A percentile compares a stretch with the other conserved stretches of the same genome.
Conservation (phyloP, 2,888 invertebrate species). For the Eledone cirrhosa region DNA sequence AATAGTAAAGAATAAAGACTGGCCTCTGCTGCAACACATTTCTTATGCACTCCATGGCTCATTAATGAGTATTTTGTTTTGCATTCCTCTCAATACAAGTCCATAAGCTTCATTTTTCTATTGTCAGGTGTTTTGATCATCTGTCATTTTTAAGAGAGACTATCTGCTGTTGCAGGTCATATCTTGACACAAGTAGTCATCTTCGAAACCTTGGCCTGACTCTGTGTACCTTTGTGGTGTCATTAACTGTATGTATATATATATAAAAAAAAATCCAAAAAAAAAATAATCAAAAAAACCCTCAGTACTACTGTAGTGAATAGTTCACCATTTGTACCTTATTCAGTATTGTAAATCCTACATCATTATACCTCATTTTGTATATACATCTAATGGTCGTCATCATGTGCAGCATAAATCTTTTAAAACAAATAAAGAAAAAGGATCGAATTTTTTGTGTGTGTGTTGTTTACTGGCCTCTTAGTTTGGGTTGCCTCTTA, state of each 20-base stretch:
- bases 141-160: slow-evolving; percentile 29
- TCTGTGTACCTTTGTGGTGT: slow-evolving; percentile 26
- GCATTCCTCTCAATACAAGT: slow-evolving; percentile 29
- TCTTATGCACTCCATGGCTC: slow-evolving; percentile 47
- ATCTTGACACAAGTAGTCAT: slow-evolving; percentile 28
- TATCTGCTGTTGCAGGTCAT: slow-evolving; percentile 29
- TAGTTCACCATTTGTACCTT: slow-evolving; percentile 27
- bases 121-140: slow-evolving; percentile 23
- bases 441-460: slow-evolving; percentile 8
- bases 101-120: slow-evolving; percentile 30
- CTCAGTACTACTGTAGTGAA: slow-evolving; percentile 26
- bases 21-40: slow-evolving; percentile 50
- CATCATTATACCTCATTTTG: slow-evolving; percentile 29
- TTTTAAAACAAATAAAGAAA: slow-evolving; percentile 28
- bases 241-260: slow-evolving; percentile 20
- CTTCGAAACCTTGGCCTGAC: slow-evolving; percentile 28
- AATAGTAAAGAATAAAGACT: slow-evolving; percentile 31
- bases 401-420: slow-evolving; percentile 29
- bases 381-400: slow-evolving; percentile 28
- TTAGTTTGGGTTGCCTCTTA: slow-evolving; percentile 24
- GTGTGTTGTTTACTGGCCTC: slow-evolving; percentile 27
- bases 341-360: slow-evolving; percentile 30
- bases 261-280: neutral
- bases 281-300: too few species aligned
- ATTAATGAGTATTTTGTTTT: slow-evolving; percentile 28